phyloP scores from a whole-genome alignment of 2,888 invertebrate genomes.

The Rhagium mordax region DNA sequence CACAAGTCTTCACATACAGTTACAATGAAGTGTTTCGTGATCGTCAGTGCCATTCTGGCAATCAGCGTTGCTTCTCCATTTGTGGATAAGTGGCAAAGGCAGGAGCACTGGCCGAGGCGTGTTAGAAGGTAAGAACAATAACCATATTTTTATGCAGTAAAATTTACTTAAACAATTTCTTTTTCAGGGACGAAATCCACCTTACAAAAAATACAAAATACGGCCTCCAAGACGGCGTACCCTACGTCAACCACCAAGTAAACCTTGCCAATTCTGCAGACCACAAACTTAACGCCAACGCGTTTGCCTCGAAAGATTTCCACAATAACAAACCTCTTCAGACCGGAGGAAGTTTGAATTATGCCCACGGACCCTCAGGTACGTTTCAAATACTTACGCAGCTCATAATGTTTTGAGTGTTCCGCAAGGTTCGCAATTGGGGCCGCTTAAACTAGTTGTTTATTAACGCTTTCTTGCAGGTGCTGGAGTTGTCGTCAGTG shows the following conservation, averaged over 20 bases:
- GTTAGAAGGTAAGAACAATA: neutral
- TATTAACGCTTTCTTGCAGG: too few species aligned
- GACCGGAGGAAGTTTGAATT: neutral
- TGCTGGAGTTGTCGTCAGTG: too few species aligned
- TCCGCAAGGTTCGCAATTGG: too few species aligned
- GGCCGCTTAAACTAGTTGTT: too few species aligned
- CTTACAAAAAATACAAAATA: neutral
- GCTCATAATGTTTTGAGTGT: too few species aligned
- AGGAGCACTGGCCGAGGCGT: neutral
- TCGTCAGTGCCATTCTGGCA: neutral
- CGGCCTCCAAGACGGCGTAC: constrained; percentile 5
- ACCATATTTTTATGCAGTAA: too few species aligned
- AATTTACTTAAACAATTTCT: too few species aligned
- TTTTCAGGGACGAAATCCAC: neutral
- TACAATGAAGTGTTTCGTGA: neutral
- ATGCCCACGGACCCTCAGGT: constrained; percentile 16
- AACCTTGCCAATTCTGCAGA: constrained; percentile 6
- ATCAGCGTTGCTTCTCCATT: neutral
- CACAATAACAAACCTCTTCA: constrained; percentile 13
- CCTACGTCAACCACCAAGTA: constrained; percentile 11
- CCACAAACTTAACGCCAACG: constrained; percentile 14
- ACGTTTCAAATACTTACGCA: neutral
- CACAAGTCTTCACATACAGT: neutral
- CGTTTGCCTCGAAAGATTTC: constrained; percentile 17
- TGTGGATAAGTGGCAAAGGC: neutral